Evolutionary conservation across 2,113 vertebrate genomes (phyloP), one percentile per base, ranked within the genome.

Genomic region (Phoxinus phoxinus): DNA sequence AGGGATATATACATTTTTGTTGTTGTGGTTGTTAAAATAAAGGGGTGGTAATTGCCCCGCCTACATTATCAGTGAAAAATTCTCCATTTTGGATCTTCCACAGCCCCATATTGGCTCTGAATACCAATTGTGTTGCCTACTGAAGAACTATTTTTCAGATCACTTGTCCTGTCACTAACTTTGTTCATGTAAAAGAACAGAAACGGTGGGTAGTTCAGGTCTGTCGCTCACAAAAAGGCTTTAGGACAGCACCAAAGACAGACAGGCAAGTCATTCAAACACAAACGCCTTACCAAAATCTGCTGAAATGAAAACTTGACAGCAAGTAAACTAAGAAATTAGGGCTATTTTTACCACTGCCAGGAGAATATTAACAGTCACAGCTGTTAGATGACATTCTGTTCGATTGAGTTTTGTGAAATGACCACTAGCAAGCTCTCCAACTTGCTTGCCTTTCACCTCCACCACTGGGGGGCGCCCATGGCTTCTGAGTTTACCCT

Each of bases 401-500:
- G 86, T 81, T 59, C 1, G 21, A 79, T 86, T 67, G 51, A 75
- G 32, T 6, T 56, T 56, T 80, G 46, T 35, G 15, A 73, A 10
- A 25, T 85, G 74, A 92, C 89, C 89, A 91, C 90, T 87, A 85
- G 86, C 87, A 88, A 89, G 83, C 87, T 71, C 85, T 37, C 71
- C n/a, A 17, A 37, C 58, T 72, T 72, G 86, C 91, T 90, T 94
- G 93, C 92, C 93, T 92, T 94, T 94, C 87, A 91, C 90, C 90
- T 88, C 90, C 91, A 85, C 90, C 91, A 91, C 87, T 89, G 84
- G 92, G 91, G 19, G 91, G 93, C 90, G 92, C 88, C 90, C 91
- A 89, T 89, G 88, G 92, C 93, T 93, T 17, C 27, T 63, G 12
- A 51, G 12, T 85, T 51, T 78, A 48, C 53, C 37, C 37, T 32